Percentiles rank a stretch among this genome's conserved stretches.
These are phyloP conservation scores for Solen grandis DNA, from an alignment of 1,140 invertebrate species.

Conservation along the genomic window DNA sequence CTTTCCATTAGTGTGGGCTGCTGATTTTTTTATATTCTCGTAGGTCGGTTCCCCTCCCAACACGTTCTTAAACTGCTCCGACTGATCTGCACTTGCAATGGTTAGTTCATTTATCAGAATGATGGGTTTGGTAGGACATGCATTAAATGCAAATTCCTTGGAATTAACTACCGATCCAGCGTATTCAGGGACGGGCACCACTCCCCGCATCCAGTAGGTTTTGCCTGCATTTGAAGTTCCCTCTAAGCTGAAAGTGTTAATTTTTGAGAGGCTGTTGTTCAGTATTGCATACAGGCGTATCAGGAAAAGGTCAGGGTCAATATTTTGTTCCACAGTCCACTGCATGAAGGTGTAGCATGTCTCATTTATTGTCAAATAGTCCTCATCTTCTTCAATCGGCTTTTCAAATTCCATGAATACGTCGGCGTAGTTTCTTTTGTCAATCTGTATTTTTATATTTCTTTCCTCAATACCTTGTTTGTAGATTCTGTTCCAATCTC, in stretches of 20 bases:
- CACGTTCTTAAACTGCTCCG: constrained; percentile 1
- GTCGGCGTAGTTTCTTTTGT: not conserved
- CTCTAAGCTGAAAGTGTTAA: constrained; percentile 5
- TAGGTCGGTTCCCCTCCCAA: not conserved
- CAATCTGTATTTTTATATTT: not conserved
- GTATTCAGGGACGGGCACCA: not conserved
- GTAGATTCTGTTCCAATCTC: not conserved
- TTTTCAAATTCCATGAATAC: not conserved
- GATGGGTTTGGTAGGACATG: not conserved
- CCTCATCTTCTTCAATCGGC: not conserved
- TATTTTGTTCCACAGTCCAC: not conserved
- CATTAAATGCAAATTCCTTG: constrained; percentile 23
- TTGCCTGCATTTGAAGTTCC: constrained; percentile 13
- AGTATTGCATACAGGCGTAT: not conserved
- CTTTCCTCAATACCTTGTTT: not conserved
- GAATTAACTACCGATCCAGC: not conserved
- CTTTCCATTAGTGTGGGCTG: not conserved
- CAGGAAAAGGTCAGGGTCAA: constrained; percentile 1
- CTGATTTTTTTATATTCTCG: constrained; percentile 9
- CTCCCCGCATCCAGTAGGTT: not conserved
- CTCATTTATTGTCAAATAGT: too few species aligned
- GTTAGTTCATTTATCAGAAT: constrained; percentile 31
- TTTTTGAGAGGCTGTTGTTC: not conserved
- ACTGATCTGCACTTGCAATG: not conserved
- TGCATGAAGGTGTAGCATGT: not conserved